phyloP scores from a whole-genome alignment of 2,113 vertebrate species.

The Sinosuthora webbiana region DNA sequence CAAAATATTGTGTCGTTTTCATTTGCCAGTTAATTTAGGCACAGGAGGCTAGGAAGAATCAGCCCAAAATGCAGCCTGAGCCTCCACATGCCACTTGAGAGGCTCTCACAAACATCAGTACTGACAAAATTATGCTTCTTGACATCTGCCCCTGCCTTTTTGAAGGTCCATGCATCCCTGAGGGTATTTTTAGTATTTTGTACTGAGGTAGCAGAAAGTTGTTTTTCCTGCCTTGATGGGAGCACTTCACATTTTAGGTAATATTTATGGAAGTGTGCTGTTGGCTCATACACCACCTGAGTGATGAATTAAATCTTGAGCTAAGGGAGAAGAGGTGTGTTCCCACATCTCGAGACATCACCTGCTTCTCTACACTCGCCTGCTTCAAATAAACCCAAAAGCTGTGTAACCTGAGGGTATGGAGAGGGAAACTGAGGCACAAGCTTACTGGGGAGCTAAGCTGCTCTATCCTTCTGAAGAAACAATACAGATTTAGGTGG shows the following conservation, averaged over 20 bases:
- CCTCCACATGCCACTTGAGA: background rate
- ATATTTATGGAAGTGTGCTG: background rate
- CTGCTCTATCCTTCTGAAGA: background rate
- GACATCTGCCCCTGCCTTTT: background rate
- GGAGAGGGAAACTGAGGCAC: background rate
- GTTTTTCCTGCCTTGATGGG: background rate
- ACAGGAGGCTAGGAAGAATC: background rate
- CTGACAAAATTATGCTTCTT: background rate
- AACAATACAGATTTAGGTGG: background rate
- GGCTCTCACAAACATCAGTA: background rate
- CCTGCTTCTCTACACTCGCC: background rate
- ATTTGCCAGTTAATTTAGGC: background rate
- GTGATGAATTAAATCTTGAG: background rate
- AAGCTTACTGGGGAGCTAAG: background rate
- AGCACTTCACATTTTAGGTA: background rate
- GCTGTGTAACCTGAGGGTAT: background rate
- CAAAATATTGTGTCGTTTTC: background rate
- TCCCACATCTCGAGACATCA: background rate
- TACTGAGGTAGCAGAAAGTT: background rate
- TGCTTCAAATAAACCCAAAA: background rate
- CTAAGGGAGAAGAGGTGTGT: background rate
- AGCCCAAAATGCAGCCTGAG: background rate
- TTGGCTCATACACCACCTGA: fast-evolving
- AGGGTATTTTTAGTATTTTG: background rate
- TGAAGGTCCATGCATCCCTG: background rate